Evolutionary conservation across 1,140 invertebrate genomes (phyloP).

Genomic region (Drosophila nannoptera): DNA sequence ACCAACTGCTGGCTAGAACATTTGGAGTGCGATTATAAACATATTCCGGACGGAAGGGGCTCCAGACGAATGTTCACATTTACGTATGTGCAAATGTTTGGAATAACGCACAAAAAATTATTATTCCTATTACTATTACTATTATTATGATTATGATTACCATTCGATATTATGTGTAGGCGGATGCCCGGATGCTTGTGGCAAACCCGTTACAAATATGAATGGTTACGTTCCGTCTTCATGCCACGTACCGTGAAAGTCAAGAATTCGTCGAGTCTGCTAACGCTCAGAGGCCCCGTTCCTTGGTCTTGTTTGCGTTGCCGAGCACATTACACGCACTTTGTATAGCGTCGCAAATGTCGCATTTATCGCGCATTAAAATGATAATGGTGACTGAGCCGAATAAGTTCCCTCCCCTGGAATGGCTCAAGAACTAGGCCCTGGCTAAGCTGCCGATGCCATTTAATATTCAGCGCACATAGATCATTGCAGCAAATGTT

Average conservation of each 20-base stretch:
- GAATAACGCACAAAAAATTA: conserved; percentile 66
- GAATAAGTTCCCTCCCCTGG: not conserved
- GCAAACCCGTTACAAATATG: conserved; percentile 68
- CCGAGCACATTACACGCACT: conserved; percentile 73
- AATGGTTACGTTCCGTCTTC: conserved; percentile 42
- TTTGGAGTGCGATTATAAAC: conserved; percentile 69
- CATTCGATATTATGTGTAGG: conserved; percentile 61
- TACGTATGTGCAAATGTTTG: conserved; percentile 72
- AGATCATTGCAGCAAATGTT: conserved; percentile 78
- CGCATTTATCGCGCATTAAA: conserved; percentile 78
- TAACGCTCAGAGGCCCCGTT: too few species aligned
- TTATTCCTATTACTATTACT: conserved; percentile 64
- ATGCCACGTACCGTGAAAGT: conserved; percentile 28
- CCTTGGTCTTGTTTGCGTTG: conserved; percentile 42
- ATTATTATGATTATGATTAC: conserved; percentile 77
- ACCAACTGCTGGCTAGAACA: conserved; percentile 51
- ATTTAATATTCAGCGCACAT: conserved; percentile 78
- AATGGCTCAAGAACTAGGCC: not conserved
- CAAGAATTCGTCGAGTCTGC: conserved; percentile 22
- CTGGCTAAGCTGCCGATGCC: conserved; percentile 29
- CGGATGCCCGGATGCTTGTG: not conserved
- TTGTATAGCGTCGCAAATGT: conserved; percentile 73
- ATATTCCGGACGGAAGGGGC: conserved; percentile 39
- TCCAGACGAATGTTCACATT: conserved; percentile 52
- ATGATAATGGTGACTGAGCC: conserved; percentile 64